Base-by-base conservation (phyloP, 2,113 vertebrate species). In the Callospermophilus lateralis region DNA sequence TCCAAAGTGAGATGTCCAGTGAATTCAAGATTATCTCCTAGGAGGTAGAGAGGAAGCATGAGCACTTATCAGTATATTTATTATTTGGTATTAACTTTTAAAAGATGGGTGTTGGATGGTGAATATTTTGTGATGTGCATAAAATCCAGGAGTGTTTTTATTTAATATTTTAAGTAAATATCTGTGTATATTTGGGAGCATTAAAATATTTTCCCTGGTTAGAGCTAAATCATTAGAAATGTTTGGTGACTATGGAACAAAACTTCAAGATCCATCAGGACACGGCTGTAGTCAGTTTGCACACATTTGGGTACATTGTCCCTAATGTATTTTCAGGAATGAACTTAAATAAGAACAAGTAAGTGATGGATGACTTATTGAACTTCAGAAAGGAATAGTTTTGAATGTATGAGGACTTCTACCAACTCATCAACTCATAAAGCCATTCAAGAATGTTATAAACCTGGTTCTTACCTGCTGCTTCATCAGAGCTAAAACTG, bases 131-230 rank as follows among this genome's bases (percentile, higher is more conserved):
- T 51, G 96, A 77, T 67, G n/a, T 61, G 4, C 19, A 65, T 81
- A 55, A 81, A 34, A 83, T 67, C n/a, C 1, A 32, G 22, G n/a
- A n/a, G 5, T 73, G 17, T 12, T 90, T 93, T 95, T 74, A n/a
- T 55, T 93, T 89, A 79, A 51, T 79, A 74, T n/a, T 58, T 85
- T 84, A 85, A n/a, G n/a, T 85, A 76, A 39, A 55, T 81, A 86
- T 37, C 42, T 78, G 12, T 20, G 17, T 7, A 17, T 3, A 0
- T 42, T 93, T 58, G 19, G 37, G 53, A 84, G 11, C 22, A 78
- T 88, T 51, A 65, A 6, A 19, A 1, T 53, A 48, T 77, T 89
- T 86, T 34, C 19, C 12, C 30, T 92, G 9, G 65, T 45, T 67
- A 53, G 42, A 65, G 9, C 22, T 51, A 28, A 76, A 72, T 10